phyloP scores from a whole-genome alignment of 2,797 vertebrate genomes.

The Enteromius fasciolatus region DNA sequence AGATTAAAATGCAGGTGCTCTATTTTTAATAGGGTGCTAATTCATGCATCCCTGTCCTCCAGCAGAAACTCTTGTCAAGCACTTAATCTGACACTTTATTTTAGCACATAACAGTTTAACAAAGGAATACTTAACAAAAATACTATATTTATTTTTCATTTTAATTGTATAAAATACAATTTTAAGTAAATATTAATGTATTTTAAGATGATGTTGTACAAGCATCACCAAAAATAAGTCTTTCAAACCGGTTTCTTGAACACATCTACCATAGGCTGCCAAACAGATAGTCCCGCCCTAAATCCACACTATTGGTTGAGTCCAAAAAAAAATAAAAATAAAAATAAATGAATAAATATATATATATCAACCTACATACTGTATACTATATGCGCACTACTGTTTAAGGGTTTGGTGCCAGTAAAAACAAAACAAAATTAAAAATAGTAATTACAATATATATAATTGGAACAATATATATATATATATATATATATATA shows the following conservation, averaged over 20 bases:
- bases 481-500: too few species aligned
- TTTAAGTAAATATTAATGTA: not conserved
- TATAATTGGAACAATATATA: too few species aligned
- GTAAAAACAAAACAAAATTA: not conserved
- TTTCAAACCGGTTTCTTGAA: not conserved
- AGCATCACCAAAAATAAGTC: not conserved
- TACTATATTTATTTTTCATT: not conserved
- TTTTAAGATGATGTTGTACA: not conserved
- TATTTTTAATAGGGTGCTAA: constrained; percentile 42
- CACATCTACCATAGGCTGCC: too few species aligned
- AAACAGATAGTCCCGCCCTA: not conserved
- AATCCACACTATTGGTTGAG: not conserved
- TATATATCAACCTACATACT: not conserved
- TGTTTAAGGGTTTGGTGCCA: not conserved
- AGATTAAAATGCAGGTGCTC: constrained; percentile 35
- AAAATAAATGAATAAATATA: too few species aligned
- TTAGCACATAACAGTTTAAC: not conserved
- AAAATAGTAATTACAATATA: too few species aligned
- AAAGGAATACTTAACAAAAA: not conserved
- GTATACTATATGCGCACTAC: too few species aligned
- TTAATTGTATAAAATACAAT: not conserved
- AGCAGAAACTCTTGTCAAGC: constrained; percentile 19
- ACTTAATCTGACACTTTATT: not conserved
- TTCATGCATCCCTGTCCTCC: constrained; percentile 20
- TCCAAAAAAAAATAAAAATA: too few species aligned